A percentile compares a stretch with the other conserved stretches of the same genome.
Conservation (phyloP, 2,113 vertebrate genomes). For the Mohoua ochrocephala region DNA sequence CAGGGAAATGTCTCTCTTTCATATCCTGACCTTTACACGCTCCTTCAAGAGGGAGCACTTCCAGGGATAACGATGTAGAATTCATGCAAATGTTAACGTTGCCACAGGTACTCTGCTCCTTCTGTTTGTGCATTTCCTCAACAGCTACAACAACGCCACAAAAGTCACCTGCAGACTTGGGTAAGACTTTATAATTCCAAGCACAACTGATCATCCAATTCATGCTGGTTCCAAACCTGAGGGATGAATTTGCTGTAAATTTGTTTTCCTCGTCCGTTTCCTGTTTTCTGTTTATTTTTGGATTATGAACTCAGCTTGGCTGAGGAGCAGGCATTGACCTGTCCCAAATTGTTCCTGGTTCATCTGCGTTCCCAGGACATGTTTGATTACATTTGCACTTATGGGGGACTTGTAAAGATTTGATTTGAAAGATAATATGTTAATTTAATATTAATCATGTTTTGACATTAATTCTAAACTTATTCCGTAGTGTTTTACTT, state of each 20-base stretch:
- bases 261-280: background rate
- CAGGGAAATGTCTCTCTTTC: background rate
- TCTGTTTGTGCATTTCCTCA: background rate
- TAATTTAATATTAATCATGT: background rate
- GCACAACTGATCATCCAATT: background rate
- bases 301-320: background rate
- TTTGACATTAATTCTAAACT: background rate
- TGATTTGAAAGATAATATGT: background rate
- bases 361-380: background rate
- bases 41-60: background rate
- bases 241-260: background rate
- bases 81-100: background rate
- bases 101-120: background rate
- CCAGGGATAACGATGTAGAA: background rate
- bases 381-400: background rate
- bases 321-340: background rate
- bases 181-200: background rate
- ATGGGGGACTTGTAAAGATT: background rate
- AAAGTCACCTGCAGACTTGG: background rate
- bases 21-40: background rate
- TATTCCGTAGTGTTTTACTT: background rate
- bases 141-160: background rate
- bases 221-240: background rate
- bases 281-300: background rate
- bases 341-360: background rate